Percentiles rank a stretch among this genome's conserved stretches.
These are phyloP conservation scores for Pseudocheirus occidentalis DNA, from an alignment of 2,797 vertebrate species.

Conservation along the genomic window DNA sequence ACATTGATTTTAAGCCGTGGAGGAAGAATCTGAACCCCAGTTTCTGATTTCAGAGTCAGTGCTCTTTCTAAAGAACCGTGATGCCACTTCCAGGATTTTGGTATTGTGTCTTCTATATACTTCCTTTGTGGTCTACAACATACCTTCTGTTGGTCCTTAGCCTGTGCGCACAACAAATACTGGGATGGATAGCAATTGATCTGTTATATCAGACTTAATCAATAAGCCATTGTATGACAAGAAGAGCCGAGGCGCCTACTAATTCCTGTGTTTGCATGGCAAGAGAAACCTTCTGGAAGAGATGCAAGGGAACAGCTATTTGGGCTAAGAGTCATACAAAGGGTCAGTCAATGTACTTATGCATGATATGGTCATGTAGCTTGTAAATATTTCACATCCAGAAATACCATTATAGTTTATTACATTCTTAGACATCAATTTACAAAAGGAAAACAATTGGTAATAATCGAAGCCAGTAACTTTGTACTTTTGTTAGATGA, in stretches of 20 bases:
- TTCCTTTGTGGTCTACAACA: background rate
- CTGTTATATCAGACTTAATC: background rate
- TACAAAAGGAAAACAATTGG: constrained; percentile 1
- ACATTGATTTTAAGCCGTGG: background rate
- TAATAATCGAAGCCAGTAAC: background rate
- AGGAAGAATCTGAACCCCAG: background rate
- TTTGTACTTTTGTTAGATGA: background rate
- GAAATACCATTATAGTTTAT: constrained; percentile 61
- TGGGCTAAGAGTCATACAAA: background rate
- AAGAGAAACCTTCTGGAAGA: background rate
- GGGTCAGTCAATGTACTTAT: background rate
- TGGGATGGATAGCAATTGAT: background rate
- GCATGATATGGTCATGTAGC: background rate
- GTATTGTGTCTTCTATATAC: background rate
- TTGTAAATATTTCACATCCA: background rate
- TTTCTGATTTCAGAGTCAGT: background rate
- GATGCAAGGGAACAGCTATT: constrained; percentile 4
- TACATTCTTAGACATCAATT: background rate
- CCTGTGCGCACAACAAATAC: background rate
- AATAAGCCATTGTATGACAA: background rate
- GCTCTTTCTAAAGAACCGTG: background rate
- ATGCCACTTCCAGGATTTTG: background rate
- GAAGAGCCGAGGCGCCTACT: background rate
- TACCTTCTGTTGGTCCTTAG: background rate
- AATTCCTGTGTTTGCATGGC: background rate